Evolutionary conservation across 2,797 vertebrate genomes (phyloP), one percentile per base, ranked within the genome.

Genomic region (Dipus sagitta): DNA sequence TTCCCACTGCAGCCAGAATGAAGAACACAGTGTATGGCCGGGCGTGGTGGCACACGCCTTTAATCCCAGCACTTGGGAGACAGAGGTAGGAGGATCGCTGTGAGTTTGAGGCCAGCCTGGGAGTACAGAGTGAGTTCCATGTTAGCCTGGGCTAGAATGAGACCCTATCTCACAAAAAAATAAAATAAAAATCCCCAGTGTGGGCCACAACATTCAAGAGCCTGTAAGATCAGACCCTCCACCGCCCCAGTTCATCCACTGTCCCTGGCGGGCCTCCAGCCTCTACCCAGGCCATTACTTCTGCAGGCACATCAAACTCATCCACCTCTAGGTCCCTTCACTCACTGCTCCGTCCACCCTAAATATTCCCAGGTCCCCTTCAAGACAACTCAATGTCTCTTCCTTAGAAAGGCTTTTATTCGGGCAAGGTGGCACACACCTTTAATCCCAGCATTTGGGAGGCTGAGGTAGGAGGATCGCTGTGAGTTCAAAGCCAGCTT

Each of bases 211-310:
- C 26, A 34, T 28, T 24, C 21, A 23, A 85, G 81, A 54, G n/a
- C 47, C 24, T 64, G 6, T 17, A 52, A 15, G 28, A 13, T 7
- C 15, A 34, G 74, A 30, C 28, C 72, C 74, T 74, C 90, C 64
- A 15, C 15, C 52, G n/a, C 23, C 58, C 74, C 26, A 20, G 15
- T 68, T 17, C 76, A 23, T 9, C 83, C 7, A 10, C 20, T 28
- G 1, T 18, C 11, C 34, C 12, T 28, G n/a, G 60, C 0, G 32
- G 11, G 34, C 10, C n/a, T 79, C 26, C 6, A 5, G 1, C 13
- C 65, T 15, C 13, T 18, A 11, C 2, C 17, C 2, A 4, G 65
- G 58, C 28, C 62, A 5, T 20, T n/a, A 30, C 23, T 13, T 32
- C 28, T 38, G 4, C 58, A 70, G 6, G 85, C 67, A 0, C 0